phyloP scores from a whole-genome alignment of 1,140 invertebrate species.

The Vollenhovia emeryi region DNA sequence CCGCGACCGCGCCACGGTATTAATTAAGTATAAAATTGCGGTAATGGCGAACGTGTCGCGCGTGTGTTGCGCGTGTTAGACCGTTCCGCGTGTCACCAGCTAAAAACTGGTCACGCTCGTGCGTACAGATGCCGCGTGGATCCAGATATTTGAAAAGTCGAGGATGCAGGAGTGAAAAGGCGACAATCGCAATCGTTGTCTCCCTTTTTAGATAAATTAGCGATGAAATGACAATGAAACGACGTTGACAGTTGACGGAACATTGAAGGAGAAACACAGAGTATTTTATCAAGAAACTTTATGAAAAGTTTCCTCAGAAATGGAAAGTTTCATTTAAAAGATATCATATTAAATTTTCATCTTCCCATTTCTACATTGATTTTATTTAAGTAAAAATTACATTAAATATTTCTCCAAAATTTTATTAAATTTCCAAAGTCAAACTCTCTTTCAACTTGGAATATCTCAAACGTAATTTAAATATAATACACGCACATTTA shows the following conservation, averaged over 20 bases:
- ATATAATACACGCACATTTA: background rate
- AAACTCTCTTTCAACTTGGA: background rate
- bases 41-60: constrained; percentile 67
- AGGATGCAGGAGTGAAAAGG: background rate
- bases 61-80: constrained; percentile 19
- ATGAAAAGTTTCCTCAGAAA: background rate
- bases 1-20: constrained; percentile 65
- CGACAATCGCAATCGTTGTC: background rate
- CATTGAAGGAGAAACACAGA: no score
- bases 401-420: background rate
- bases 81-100: constrained; percentile 41
- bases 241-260: no score
- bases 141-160: background rate
- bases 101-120: background rate
- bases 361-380: background rate
- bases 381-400: background rate
- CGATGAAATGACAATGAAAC: background rate
- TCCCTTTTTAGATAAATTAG: background rate
- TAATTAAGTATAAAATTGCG: constrained; percentile 73
- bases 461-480: background rate
- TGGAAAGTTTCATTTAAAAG: background rate
- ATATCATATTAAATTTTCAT: background rate
- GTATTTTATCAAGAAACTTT: no score
- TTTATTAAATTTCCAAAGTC: background rate
- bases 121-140: background rate